Percentiles rank a stretch among this genome's conserved stretches.
These are phyloP conservation scores for Papilio demoleus DNA, from an alignment of 2,888 invertebrate species.

Conservation along the genomic window DNA sequence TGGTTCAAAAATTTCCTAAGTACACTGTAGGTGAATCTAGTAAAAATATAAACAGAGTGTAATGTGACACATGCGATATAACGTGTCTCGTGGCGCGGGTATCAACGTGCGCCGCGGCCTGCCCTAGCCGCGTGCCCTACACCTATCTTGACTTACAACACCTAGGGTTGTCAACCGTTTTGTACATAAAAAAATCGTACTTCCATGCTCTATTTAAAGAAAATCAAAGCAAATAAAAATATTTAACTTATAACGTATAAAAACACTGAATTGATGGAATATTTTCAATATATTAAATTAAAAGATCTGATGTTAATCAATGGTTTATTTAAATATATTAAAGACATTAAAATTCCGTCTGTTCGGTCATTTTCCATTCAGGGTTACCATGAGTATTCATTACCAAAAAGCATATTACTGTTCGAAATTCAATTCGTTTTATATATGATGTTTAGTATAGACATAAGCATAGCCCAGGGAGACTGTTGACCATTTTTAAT, in stretches of 20 bases:
- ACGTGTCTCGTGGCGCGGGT: constrained; percentile 12
- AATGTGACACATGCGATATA: constrained; percentile 11
- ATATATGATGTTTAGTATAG: too few relatives aligned
- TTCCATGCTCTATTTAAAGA: background rate
- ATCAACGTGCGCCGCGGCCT: constrained; percentile 17
- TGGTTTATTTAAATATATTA: too few relatives aligned
- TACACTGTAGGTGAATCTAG: background rate
- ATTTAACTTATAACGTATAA: too few relatives aligned
- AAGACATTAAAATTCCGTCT: too few relatives aligned
- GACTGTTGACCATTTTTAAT: background rate
- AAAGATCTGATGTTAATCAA: too few relatives aligned
- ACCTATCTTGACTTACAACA: constrained; percentile 19
- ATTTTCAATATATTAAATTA: too few relatives aligned
- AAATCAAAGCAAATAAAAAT: background rate
- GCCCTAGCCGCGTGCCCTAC: constrained; percentile 23
- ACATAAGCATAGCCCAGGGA: background rate
- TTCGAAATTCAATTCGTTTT: too few relatives aligned
- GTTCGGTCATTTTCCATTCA: too few relatives aligned
- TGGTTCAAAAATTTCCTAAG: background rate
- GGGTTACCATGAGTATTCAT: too few relatives aligned
- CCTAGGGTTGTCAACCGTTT: background rate
- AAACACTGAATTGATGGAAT: too few relatives aligned
- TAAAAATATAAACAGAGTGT: background rate
- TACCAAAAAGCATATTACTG: too few relatives aligned
- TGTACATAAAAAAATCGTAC: background rate